These are phyloP conservation scores for Ligdia adustata DNA, from an alignment of 2,888 invertebrate genomes.

Conservation along the genomic window DNA sequence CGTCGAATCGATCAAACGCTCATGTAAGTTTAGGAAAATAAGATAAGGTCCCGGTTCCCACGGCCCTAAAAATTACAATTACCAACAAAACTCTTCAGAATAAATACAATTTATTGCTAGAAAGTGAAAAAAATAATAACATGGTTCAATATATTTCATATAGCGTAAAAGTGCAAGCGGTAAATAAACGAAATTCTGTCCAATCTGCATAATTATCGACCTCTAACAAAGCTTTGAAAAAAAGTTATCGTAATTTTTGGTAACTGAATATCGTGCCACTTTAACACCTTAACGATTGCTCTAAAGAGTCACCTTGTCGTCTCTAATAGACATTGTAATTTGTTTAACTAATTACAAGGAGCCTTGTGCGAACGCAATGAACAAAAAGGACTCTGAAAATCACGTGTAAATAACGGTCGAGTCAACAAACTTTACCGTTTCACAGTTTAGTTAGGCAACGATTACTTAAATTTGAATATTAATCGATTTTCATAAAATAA, in stretches of 20 bases:
- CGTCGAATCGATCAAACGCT: too few species aligned
- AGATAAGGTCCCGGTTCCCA: too few species aligned
- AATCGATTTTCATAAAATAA: not conserved
- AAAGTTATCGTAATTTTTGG: not conserved
- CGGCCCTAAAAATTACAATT: too few species aligned
- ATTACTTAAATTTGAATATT: constrained; percentile 24
- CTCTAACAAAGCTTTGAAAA: too few species aligned
- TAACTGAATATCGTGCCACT: constrained; percentile 19
- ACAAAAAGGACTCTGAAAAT: constrained; percentile 39
- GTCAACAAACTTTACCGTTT: constrained; percentile 24
- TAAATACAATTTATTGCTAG: too few species aligned
- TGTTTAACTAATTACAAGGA: constrained; percentile 56
- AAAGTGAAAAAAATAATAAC: too few species aligned
- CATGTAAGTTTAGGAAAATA: too few species aligned
- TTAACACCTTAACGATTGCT: constrained; percentile 34
- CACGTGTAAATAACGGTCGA: constrained; percentile 34
- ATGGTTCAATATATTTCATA: too few species aligned
- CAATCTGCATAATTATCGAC: too few species aligned
- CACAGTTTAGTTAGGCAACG: not conserved
- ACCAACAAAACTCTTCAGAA: too few species aligned
- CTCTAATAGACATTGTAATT: constrained; percentile 56
- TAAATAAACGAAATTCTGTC: too few species aligned
- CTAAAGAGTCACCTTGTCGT: constrained; percentile 29
- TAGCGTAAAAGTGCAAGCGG: too few species aligned
- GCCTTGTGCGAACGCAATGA: constrained; percentile 38